These are phyloP conservation scores for Danio jaintianensis DNA, from an alignment of 2,797 vertebrate species.

Conservation along the genomic window DNA sequence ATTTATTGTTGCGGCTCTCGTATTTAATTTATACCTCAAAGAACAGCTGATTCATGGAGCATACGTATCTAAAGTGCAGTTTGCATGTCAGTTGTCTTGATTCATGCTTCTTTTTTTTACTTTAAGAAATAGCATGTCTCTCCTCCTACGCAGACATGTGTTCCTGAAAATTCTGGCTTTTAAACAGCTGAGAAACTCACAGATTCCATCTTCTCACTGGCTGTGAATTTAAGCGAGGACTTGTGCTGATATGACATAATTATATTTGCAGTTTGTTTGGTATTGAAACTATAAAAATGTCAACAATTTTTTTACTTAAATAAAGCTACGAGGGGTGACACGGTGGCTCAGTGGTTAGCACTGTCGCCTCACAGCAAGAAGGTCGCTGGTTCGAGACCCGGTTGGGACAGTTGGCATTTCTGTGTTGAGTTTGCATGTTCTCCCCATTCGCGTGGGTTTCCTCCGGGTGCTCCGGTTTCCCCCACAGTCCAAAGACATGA, in stretches of 20 bases:
- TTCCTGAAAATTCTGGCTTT: slow-evolving; percentile 42
- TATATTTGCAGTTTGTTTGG: slow-evolving; percentile 53
- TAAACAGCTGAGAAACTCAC: slow-evolving; percentile 49
- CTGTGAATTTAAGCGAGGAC: slow-evolving; percentile 55
- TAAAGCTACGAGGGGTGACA: too few relatives aligned
- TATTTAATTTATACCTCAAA: slow-evolving; percentile 40
- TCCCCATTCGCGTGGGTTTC: too few relatives aligned
- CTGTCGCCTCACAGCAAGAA: too few relatives aligned
- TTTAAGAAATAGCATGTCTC: slow-evolving; percentile 30
- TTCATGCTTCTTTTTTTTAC: slow-evolving; percentile 38
- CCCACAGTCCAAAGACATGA: too few relatives aligned
- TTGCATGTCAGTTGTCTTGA: slow-evolving; percentile 63
- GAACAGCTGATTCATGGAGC: slow-evolving; percentile 17
- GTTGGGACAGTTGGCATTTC: too few relatives aligned
- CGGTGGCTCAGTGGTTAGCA: too few relatives aligned
- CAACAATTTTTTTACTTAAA: background rate
- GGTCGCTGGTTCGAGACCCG: too few relatives aligned
- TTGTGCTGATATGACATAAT: slow-evolving; percentile 48
- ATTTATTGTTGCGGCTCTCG: slow-evolving; percentile 16
- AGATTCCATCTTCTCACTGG: slow-evolving; percentile 63
- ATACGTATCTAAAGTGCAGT: slow-evolving; percentile 13
- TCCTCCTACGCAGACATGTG: slow-evolving; percentile 39
- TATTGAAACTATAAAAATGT: slow-evolving; percentile 44
- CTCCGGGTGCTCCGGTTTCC: too few relatives aligned
- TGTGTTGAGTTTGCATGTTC: too few relatives aligned